A percentile compares a stretch with the other conserved stretches of the same genome.
Evolutionary conservation across 2,888 invertebrate genomes (phyloP).

Genomic region (Drosophila anomelani): DNA sequence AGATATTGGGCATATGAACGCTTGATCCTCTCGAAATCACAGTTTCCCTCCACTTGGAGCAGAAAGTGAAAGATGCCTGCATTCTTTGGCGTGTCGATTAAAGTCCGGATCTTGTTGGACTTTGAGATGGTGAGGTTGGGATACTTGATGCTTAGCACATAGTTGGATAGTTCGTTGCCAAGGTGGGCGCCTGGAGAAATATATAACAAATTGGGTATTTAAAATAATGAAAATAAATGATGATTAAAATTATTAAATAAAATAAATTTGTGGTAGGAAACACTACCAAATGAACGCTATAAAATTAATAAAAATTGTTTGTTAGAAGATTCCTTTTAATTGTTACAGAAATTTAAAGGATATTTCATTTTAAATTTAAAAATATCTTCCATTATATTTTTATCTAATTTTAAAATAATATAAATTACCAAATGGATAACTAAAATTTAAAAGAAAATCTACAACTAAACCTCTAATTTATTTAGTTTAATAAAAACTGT

Average conservation of each 20-base stretch:
- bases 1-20: slow-evolving; percentile 85
- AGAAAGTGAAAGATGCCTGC: slow-evolving; percentile 90
- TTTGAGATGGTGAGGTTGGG: slow-evolving; percentile 87
- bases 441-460: too few species aligned
- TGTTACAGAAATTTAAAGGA: too few species aligned
- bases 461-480: background rate
- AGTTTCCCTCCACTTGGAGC: slow-evolving; percentile 87
- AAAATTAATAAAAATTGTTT: too few species aligned
- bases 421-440: background rate
- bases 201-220: slow-evolving; percentile 24
- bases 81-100: slow-evolving; percentile 90
- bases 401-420: background rate
- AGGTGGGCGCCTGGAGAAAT: slow-evolving; percentile 86
- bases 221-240: background rate
- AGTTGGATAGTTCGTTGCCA: slow-evolving; percentile 86
- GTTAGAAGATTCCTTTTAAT: too few species aligned
- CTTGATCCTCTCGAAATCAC: slow-evolving; percentile 86
- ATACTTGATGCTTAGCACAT: slow-evolving; percentile 86
- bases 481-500: background rate
- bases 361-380: background rate
- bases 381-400: too few species aligned
- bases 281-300: too few species aligned
- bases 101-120: slow-evolving; percentile 87
- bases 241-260: background rate
- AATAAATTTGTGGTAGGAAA: too few species aligned